phyloP scores from a whole-genome alignment of 2,888 invertebrate genomes.

The Spodoptera exigua region DNA sequence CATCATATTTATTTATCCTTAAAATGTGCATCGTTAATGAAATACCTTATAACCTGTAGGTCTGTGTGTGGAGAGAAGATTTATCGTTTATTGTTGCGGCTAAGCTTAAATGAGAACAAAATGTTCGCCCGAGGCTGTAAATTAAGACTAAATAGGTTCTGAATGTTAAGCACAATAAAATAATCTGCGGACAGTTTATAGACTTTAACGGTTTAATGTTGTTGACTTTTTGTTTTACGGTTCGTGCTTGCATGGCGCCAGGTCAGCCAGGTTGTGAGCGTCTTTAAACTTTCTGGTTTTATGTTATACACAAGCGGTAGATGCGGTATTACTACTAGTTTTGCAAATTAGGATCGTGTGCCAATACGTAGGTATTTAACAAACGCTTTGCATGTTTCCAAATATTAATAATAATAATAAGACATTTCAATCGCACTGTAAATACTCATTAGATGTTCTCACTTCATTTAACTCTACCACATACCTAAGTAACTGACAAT shows the following conservation, averaged over 20 bases:
- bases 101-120: conserved; percentile 13
- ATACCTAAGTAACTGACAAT: neutral
- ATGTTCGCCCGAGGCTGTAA: conserved; percentile 12
- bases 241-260: conserved; percentile 14
- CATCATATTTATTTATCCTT: too few relatives aligned
- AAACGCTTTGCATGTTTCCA: too few relatives aligned
- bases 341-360: neutral
- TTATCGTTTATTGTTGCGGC: conserved; percentile 10
- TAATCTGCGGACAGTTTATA: conserved; percentile 38
- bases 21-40: too few relatives aligned
- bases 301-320: neutral
- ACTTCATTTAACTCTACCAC: neutral
- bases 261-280: neutral
- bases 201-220: conserved; percentile 43
- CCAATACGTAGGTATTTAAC: too few relatives aligned
- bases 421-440: too few relatives aligned
- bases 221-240: conserved; percentile 37
- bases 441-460: neutral
- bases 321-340: neutral
- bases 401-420: too few relatives aligned
- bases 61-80: neutral
- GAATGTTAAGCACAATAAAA: conserved; percentile 33
- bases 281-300: conserved; percentile 1
- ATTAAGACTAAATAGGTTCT: conserved; percentile 26
- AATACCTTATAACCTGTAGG: too few relatives aligned